Evolutionary conservation across 2,113 vertebrate genomes (phyloP), one percentile per base, ranked within the genome.

Genomic region (Cavia porcellus): DNA sequence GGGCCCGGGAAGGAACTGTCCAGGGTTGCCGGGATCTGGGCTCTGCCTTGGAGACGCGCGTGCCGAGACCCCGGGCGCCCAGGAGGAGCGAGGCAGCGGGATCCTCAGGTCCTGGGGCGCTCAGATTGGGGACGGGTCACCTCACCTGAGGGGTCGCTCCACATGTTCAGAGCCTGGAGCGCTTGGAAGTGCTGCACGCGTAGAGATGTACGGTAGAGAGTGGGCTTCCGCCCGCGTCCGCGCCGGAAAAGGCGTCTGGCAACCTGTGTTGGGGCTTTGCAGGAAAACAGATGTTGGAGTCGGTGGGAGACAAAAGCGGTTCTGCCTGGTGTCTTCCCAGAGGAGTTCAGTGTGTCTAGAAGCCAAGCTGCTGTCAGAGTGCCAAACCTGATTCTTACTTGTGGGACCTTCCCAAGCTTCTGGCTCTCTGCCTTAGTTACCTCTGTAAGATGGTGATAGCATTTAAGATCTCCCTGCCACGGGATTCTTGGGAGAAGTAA

Each of bases 21-120:
- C 72, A 3, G 92, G 42, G 19, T 4, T 12, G 7, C 11, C 0
- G 0, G 38, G n/a, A 24, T 22, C 10, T 14, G 86, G 38, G 22
- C 66, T 42, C 22, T 0, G 15, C 1, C 5, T 7, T 15, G 59
- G 22, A 52, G 35, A 7, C 3, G 24, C 62, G 62, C 12, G 11
- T 13, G 50, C n/a, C 1, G 35, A 22, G 14, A 25, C 32, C 42
- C 28, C 25, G 72, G 24, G n/a, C 10, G 2, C 17, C 1, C 1
- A 3, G 0, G 61, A 45, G 62, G 55, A 68, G 1, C 8, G 25
- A 20, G n/a, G 6, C 0, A 20, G 1, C 14, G 32, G 15, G 32
- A 9, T 0, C 45, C 22, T 8, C 2, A 7, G 52, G 32, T 10
- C 5, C 19, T 0, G 20, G 30, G 22, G 45, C 35, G 0, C 32